phyloP scores from a whole-genome alignment of 2,888 invertebrate species.

The Cosmopolites sordidus region DNA sequence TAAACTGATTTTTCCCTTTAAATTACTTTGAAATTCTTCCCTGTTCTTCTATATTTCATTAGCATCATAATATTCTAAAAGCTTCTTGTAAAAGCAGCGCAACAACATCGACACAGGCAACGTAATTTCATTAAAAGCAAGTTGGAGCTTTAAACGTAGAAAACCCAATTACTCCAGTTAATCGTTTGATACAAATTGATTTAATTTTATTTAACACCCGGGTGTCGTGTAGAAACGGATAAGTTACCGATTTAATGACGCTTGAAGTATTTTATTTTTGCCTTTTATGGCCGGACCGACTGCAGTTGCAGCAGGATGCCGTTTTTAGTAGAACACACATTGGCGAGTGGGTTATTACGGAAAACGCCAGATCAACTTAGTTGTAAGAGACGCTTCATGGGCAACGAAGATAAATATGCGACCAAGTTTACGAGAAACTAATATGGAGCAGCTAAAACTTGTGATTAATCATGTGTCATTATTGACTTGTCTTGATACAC shows the following conservation, averaged over 20 bases:
- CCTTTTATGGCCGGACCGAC: constrained; percentile 18
- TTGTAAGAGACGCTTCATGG: no score
- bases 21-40: not conserved
- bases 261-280: constrained; percentile 16
- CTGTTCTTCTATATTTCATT: not conserved
- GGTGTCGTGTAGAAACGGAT: constrained; percentile 20
- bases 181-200: constrained; percentile 22
- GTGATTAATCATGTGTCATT: no score
- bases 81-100: not conserved
- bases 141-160: not conserved
- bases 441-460: no score
- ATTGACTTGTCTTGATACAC: no score
- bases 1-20: not conserved
- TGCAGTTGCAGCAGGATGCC: constrained; percentile 15
- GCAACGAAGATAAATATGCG: no score
- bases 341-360: no score
- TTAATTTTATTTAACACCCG: constrained; percentile 24
- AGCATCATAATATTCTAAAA: constrained; percentile 2
- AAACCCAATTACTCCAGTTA: constrained; percentile 20
- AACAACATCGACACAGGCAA: constrained; percentile 3
- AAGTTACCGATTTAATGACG: constrained; percentile 24
- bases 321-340: constrained; percentile 2
- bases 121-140: constrained; percentile 18
- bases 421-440: no score
- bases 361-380: no score